phyloP scores from a whole-genome alignment of 2,888 invertebrate genomes.

The Xestobium rufovillosum region DNA sequence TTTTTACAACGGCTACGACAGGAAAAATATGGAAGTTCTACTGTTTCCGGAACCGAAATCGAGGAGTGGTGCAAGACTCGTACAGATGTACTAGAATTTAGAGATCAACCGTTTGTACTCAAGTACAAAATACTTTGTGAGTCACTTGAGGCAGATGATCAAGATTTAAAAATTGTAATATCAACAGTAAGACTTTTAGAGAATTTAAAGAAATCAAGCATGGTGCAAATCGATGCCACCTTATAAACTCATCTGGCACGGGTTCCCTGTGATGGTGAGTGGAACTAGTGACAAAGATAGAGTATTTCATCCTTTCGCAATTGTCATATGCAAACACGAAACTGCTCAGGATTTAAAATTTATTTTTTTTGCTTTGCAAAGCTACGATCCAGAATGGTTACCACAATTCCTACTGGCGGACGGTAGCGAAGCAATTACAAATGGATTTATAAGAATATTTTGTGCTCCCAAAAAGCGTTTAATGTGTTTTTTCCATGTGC shows the following conservation, averaged over 20 bases:
- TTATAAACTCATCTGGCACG: slow-evolving; percentile 3
- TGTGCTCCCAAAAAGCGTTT: background rate
- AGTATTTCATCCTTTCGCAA: slow-evolving; percentile 5
- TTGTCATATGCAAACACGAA: background rate
- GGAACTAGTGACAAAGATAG: slow-evolving; percentile 4
- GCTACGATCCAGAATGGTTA: background rate
- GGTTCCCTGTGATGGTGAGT: background rate
- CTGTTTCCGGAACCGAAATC: slow-evolving; percentile 1
- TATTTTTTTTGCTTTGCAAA: slow-evolving; percentile 2
- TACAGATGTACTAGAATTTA: background rate
- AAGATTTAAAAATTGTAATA: too few relatives aligned
- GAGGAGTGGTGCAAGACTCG: background rate
- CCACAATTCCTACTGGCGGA: background rate
- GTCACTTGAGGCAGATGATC: background rate
- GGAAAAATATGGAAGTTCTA: background rate
- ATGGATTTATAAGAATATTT: slow-evolving; percentile 3
- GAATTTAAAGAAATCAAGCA: background rate
- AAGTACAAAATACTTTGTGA: slow-evolving; percentile 1
- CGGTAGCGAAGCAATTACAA: slow-evolving; percentile 3
- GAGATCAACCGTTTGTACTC: background rate
- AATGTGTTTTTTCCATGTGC: slow-evolving; percentile 5
- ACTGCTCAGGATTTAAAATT: background rate
- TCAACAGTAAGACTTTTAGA: too few relatives aligned
- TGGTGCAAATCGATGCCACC: slow-evolving; percentile 4
- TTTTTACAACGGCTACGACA: slow-evolving; percentile 1